Base-by-base conservation (phyloP, 2,797 vertebrate genomes). In the Serranus cabrilla region DNA sequence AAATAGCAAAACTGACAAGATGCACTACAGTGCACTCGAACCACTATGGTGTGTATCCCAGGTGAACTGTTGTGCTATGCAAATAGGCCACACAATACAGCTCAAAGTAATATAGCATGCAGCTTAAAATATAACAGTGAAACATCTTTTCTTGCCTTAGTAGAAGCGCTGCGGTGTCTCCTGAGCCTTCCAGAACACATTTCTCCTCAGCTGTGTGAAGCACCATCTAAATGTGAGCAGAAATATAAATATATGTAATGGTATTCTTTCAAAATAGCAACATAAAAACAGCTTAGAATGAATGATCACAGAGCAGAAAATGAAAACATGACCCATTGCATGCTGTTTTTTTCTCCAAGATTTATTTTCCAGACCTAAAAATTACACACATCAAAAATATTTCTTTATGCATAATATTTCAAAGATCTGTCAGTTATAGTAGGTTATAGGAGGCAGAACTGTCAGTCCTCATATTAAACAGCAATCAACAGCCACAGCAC, bases 1-100 rank as follows among this genome's bases (percentile, higher is more conserved):
- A 83, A 80, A 83, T 71, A 86, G 70, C 60, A 72, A 72, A 83
- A 65, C 68, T 71, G 80, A 83, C 68, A 52, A 66, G 67, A 82
- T 43, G 78, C 71, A 68, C 74, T 42, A 12, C 61, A 37, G 14
- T 72, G 69, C 60, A 71, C 76, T 86, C 66, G 75, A 86, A 74
- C 75, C 71, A 37, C 56, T 4, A 31, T 34, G 34, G 34, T 34
- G 57, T 21, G 57, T 85, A 59, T 86, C 79, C 75, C 81, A 88
- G 84, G 81, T 87, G 76, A 88, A 69, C 70, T 18, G 60, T 62
- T 58, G 62, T 54, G 58, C 71, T 40, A 66, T 74, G 80, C 66
- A 89, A 91, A 89, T 76, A 75, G 77, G 70, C 82, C 69, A 76
- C 71, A 82, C 54, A 66, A 59, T 45, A 20, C 55, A 68, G 40